These are phyloP conservation scores for Drosophila rhopaloa DNA, from an alignment of 1,140 invertebrate species.

Conservation along the genomic window DNA sequence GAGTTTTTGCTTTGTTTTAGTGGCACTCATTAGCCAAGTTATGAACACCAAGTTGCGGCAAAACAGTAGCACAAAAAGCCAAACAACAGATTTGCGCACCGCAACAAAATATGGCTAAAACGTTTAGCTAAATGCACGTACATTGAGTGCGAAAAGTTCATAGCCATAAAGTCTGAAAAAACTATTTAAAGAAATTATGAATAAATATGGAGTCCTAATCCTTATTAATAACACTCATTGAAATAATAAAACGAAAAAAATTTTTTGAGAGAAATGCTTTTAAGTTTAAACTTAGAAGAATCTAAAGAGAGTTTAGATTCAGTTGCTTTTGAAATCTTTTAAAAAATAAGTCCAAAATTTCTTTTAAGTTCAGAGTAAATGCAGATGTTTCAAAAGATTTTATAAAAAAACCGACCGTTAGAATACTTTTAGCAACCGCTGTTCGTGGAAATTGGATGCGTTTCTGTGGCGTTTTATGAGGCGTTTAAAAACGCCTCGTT, in stretches of 20 bases:
- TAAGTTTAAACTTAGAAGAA: no score
- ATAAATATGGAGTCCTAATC: no score
- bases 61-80: constrained; percentile 35
- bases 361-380: no score
- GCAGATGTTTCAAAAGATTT: no score
- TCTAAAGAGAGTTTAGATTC: no score
- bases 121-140: constrained; percentile 26
- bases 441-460: constrained; percentile 30
- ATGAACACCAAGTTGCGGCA: constrained; percentile 49
- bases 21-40: constrained; percentile 78
- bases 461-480: constrained; percentile 23
- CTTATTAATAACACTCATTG: no score
- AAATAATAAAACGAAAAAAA: no score
- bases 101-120: constrained; percentile 47
- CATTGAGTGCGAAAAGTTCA: constrained; percentile 15
- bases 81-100: constrained; percentile 32
- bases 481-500: constrained; percentile 32
- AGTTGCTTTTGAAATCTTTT: no score
- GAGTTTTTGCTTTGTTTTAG: constrained; percentile 54
- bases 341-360: no score
- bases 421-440: constrained; percentile 16
- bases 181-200: no score
- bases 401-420: not conserved
- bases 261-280: no score
- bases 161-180: not conserved